These are phyloP conservation scores for Phymanthus crucifer DNA, from an alignment of 92 coral and sea anemone species.

Conservation along the genomic window DNA sequence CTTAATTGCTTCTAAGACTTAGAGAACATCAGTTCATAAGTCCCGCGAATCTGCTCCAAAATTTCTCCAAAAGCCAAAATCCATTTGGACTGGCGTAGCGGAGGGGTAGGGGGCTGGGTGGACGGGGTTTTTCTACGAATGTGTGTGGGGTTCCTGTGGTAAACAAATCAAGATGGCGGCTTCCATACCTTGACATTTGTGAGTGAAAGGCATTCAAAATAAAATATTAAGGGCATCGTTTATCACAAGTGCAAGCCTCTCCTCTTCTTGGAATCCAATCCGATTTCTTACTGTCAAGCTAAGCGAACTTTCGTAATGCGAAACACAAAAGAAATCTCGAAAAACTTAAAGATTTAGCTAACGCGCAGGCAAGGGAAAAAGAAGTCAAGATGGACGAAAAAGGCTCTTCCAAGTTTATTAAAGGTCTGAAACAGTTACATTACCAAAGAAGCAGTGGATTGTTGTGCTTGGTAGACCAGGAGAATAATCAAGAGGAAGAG, in stretches of 20 bases:
- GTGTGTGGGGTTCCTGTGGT: background rate
- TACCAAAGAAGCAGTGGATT: background rate
- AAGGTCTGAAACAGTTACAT: background rate
- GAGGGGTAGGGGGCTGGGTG: no score
- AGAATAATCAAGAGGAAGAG: background rate
- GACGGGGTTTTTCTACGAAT: no score
- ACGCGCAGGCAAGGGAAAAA: background rate
- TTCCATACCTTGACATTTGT: background rate
- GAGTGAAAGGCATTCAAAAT: background rate
- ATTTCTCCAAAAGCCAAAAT: no score
- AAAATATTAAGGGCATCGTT: background rate
- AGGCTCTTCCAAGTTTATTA: constrained; percentile 12
- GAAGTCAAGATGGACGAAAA: background rate
- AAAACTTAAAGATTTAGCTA: background rate
- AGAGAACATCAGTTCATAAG: no score
- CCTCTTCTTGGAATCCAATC: background rate
- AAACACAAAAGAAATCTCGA: background rate
- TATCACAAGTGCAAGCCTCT: background rate
- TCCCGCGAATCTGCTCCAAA: no score
- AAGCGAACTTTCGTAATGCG: background rate
- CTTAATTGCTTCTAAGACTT: no score
- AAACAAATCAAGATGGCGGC: background rate
- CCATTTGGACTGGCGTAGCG: no score
- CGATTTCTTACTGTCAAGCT: background rate
- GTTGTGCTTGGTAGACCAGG: constrained; percentile 11